Conservation (phyloP, 2,797 vertebrate species). For the Pangasius sanitwongsei region DNA sequence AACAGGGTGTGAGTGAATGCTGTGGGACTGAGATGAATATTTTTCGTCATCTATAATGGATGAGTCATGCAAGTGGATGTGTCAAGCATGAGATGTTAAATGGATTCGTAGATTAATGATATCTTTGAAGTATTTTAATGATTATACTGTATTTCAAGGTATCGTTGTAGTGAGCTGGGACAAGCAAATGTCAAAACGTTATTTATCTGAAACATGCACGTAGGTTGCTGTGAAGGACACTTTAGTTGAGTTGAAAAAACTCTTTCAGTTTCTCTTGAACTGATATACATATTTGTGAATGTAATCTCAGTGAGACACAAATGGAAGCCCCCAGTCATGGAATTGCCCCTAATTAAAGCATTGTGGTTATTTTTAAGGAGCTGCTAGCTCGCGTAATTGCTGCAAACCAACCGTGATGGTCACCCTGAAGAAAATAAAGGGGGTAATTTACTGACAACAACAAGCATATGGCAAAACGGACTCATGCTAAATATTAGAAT, state of each 20-base stretch:
- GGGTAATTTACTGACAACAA: constrained; percentile 45
- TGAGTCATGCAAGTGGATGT: neutral
- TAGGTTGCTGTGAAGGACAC: neutral
- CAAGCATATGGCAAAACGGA: constrained; percentile 50
- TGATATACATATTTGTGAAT: neutral
- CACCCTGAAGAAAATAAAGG: constrained; percentile 49
- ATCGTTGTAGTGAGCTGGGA: neutral
- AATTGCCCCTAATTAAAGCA: neutral
- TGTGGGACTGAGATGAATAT: too few relatives aligned
- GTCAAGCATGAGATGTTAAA: neutral
- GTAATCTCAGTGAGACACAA: neutral
- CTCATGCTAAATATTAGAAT: constrained; percentile 44
- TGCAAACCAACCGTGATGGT: constrained; percentile 37
- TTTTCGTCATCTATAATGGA: neutral
- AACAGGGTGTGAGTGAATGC: neutral
- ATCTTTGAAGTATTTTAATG: neutral
- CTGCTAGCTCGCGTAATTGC: neutral
- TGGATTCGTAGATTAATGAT: neutral
- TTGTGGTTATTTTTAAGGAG: constrained; percentile 9
- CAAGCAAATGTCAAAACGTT: neutral
- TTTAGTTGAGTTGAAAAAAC: neutral
- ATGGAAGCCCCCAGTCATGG: too few relatives aligned
- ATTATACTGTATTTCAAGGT: too few relatives aligned
- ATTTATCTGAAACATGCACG: neutral
- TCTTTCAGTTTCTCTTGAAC: neutral